Base-by-base conservation (phyloP, 1,140 invertebrate genomes). In the Hyposmocoma kahamanoa region DNA sequence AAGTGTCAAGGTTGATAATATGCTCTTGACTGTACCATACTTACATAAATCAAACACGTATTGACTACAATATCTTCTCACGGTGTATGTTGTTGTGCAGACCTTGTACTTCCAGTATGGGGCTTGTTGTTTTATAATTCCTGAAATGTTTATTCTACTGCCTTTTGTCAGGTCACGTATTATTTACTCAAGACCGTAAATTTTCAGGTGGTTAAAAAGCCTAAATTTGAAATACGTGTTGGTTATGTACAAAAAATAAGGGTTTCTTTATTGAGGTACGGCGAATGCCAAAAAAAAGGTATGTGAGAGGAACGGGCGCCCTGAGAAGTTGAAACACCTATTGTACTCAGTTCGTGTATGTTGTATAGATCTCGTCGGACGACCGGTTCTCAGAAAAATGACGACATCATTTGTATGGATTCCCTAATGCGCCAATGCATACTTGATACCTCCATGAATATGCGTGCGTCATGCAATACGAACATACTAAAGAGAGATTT, bases 381-480 rank as follows among this genome's bases (percentile, higher is more conserved):
- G 67, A 77, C 75, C 75, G 72, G 73, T 79, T 82, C 68, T 68
- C 48, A 56, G 73, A 81, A 81, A 68, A 64, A 67, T 72, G 62
- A 67, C 57, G 53, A 41, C 5, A 41, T 13, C 18, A 22, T 41
- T 41, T 10, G 20, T 20, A 41, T 21, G 38, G 38, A 11, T 41
- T 41, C 38, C 3, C 20, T 20, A 21, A 41, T 21, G 22, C 8
- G 22, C 19, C 11, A 41, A 21, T 41, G 38, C 19, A 41, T 3
- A 41, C 32, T 13, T 15, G 38, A 11, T 41, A 9, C 1, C 20
- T 41, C 9, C 8, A 20, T 13, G 19, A 41, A 22, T 41, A 3
- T 41, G 20, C 38, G 20, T 41, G 18, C 19, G 38, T 41, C 38
- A 21, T 20, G 38, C 20, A 21, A 21, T 21, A 41, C n/a, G 38